Base-by-base conservation (phyloP, 64 coral and sea anemone genomes). In the Actinia tenebrosa region DNA sequence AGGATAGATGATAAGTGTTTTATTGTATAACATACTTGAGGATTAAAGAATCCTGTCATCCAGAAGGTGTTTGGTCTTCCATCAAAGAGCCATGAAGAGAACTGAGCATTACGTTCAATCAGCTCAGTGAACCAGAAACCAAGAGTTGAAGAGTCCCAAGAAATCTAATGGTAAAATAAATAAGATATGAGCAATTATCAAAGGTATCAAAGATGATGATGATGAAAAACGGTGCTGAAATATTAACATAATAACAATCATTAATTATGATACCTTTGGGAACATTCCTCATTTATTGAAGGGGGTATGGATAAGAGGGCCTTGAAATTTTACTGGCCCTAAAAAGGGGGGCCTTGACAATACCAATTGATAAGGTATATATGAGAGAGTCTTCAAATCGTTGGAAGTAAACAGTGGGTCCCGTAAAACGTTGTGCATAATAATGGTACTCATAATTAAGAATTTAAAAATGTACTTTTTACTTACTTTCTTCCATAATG, bases 1-100 rank as follows among this genome's bases (percentile, higher is more conserved):
- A 50, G 47, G 47, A 3, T 50, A 50, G 47, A 50, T 50, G 30
- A 37, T 50, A 50, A 50, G 47, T 4, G 77, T 79, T 26, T 14
- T 61, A 19, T 47, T 43, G 14, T 45, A 10, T 87, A 17, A 60
- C 71, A 53, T 87, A 98, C 96, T 90, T 98, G 96, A 72, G 96
- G 96, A 43, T 98, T 98, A 82, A 98, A 98, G 84, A 98, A 98
- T 42, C 96, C 96, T 44, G 96, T 98, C 96, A 98, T 98, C 96
- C 96, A 98, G 56, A 98, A 98, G 79, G 77, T 84, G 44, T 19
- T 91, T 5, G 96, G 96, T 82, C 96, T 89, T 77, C 96, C 96
- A 7, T 98, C 96, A 84, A 95, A 92, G n/a, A 98, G 27, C 96
- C 96, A 98, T 3, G 96, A 81, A 7, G 85, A 92, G 86, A 98